phyloP scores from a whole-genome alignment of 2,888 invertebrate species.

The Julus scandinavius region DNA sequence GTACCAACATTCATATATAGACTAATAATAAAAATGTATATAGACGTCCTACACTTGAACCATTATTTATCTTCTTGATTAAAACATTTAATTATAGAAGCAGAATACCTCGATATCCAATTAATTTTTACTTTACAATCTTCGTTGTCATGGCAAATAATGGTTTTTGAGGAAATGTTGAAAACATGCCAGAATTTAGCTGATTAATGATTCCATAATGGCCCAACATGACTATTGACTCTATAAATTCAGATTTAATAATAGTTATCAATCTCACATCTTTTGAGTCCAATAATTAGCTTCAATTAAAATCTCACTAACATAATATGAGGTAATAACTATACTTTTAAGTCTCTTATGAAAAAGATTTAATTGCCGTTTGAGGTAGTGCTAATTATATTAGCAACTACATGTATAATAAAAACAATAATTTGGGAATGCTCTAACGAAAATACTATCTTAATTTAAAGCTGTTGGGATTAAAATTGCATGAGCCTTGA shows the following conservation, averaged over 20 bases:
- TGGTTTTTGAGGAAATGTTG: background rate
- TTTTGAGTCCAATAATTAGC: background rate
- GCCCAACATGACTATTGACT: background rate
- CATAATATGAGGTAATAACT: too few relatives aligned
- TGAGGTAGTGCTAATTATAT: too few relatives aligned
- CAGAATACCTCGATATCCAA: background rate
- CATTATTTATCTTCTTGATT: background rate
- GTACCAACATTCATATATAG: background rate
- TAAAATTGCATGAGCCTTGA: background rate
- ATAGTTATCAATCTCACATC: background rate
- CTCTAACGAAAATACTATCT: background rate
- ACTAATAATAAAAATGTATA: background rate
- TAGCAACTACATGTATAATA: background rate
- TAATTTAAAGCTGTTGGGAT: background rate
- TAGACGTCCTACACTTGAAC: background rate
- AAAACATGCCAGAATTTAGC: background rate
- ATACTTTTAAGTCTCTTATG: background rate
- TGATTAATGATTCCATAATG: background rate
- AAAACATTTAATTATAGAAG: background rate
- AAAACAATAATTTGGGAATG: background rate
- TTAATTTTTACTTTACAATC: constrained; percentile 16
- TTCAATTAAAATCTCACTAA: too few relatives aligned
- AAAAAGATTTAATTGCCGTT: background rate
- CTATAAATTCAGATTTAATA: background rate
- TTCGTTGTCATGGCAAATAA: background rate